Evolutionary conservation across 2,113 vertebrate species (phyloP).

Genomic region (Notiomystis cincta): DNA sequence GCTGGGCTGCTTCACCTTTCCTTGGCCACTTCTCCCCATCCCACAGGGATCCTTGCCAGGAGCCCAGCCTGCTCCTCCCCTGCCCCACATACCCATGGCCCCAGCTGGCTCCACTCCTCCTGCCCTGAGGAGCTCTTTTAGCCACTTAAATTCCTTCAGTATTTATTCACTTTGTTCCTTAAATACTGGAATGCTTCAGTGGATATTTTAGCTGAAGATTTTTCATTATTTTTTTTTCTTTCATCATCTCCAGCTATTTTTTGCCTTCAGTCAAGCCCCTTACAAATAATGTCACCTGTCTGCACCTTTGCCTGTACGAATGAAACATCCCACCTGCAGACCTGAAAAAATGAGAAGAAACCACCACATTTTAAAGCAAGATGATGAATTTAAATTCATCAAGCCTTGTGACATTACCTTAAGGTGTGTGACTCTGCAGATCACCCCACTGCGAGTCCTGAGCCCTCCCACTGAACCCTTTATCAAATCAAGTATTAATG

Average conservation of each 20-base stretch:
- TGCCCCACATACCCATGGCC: background rate
- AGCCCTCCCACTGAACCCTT: background rate
- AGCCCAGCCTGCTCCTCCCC: background rate
- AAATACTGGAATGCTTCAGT: background rate
- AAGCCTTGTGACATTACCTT: background rate
- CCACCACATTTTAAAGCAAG: background rate
- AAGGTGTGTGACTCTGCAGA: background rate
- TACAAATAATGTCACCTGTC: background rate
- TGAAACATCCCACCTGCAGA: background rate
- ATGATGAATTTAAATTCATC: background rate
- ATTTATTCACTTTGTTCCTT: background rate
- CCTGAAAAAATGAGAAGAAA: background rate
- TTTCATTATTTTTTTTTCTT: background rate
- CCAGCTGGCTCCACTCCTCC: background rate
- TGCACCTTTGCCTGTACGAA: background rate
- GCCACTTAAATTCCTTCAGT: background rate
- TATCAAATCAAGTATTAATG: background rate
- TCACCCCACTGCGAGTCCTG: background rate
- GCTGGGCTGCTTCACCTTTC: background rate
- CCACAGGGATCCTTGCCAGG: rapidly evolving
- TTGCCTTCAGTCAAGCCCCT: background rate
- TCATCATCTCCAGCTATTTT: background rate
- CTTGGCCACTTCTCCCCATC: background rate
- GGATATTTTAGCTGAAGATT: background rate
- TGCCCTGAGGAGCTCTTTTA: background rate